These are phyloP conservation scores for Calonectris borealis DNA, from an alignment of 2,113 vertebrate species.

Conservation along the genomic window DNA sequence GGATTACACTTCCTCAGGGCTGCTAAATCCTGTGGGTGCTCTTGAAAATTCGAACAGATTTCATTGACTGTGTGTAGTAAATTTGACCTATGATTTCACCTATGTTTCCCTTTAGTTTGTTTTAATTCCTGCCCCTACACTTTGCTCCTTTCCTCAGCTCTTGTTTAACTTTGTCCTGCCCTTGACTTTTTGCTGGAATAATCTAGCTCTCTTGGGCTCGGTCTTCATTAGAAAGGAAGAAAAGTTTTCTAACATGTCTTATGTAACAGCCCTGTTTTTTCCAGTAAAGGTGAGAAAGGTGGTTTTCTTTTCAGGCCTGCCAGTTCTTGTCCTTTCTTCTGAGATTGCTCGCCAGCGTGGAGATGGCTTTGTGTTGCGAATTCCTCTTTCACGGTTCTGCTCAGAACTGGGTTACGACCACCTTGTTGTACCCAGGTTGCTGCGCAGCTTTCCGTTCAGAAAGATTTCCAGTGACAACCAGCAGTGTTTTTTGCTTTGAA, in stretches of 20 bases:
- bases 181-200: neutral
- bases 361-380: conserved; percentile 8
- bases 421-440: neutral
- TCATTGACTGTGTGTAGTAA: neutral
- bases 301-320: conserved; percentile 20
- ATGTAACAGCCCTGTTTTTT: conserved; percentile 23
- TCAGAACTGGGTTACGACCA: neutral
- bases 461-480: neutral
- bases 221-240: conserved; percentile 14
- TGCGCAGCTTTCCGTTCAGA: neutral
- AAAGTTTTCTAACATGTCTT: conserved; percentile 10
- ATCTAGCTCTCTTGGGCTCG: neutral
- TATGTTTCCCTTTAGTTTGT: neutral
- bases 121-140: neutral
- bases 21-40: neutral
- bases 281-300: neutral
- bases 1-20: neutral
- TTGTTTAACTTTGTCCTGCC: neutral
- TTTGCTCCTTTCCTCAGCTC: neutral
- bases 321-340: conserved; percentile 38
- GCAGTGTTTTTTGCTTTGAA: neutral
- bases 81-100: neutral
- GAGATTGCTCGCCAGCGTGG: neutral
- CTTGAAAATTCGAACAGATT: neutral
- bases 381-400: conserved; percentile 14